Percentiles rank a stretch among this genome's conserved stretches.
phyloP scores from a whole-genome alignment of 2,888 invertebrate species.

The Charanyca ferruginea region DNA sequence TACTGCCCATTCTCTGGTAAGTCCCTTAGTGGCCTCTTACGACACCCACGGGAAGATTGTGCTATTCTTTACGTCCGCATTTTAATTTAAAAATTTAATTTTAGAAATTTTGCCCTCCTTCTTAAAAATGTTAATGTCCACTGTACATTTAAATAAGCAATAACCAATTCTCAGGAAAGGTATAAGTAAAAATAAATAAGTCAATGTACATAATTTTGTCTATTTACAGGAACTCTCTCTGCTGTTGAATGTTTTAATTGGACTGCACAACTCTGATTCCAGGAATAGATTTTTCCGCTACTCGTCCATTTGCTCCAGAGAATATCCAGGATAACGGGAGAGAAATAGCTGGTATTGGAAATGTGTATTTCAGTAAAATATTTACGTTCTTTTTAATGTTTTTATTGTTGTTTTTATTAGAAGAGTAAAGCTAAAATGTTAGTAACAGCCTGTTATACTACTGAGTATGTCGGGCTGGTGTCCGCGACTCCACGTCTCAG shows the following conservation, averaged over 20 bases:
- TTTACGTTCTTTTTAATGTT: neutral
- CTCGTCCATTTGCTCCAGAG: conserved; percentile 24
- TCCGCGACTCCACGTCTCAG: too few species aligned
- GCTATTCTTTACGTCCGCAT: too few species aligned
- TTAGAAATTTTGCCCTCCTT: too few species aligned
- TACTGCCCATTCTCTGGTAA: too few species aligned
- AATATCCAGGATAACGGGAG: conserved; percentile 28
- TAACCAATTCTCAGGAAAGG: neutral
- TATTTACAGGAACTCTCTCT: conserved; percentile 33
- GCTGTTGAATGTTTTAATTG: conserved; percentile 59
- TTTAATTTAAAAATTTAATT: too few species aligned
- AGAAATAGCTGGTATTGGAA: conserved; percentile 1
- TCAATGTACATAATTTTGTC: conserved; percentile 16
- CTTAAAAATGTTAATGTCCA: too few species aligned
- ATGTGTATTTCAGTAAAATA: neutral
- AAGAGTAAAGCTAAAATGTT: neutral
- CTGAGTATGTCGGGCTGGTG: too few species aligned
- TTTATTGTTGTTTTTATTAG: neutral
- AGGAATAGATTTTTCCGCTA: conserved; percentile 50
- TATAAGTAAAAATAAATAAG: neutral
- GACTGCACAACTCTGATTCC: conserved; percentile 42
- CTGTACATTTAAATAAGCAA: too few species aligned
- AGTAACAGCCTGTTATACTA: too few species aligned
- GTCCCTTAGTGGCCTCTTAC: too few species aligned
- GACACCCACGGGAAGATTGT: too few species aligned